Conservation (phyloP, 2,888 invertebrate species). For the Euplagia quadripunctaria region DNA sequence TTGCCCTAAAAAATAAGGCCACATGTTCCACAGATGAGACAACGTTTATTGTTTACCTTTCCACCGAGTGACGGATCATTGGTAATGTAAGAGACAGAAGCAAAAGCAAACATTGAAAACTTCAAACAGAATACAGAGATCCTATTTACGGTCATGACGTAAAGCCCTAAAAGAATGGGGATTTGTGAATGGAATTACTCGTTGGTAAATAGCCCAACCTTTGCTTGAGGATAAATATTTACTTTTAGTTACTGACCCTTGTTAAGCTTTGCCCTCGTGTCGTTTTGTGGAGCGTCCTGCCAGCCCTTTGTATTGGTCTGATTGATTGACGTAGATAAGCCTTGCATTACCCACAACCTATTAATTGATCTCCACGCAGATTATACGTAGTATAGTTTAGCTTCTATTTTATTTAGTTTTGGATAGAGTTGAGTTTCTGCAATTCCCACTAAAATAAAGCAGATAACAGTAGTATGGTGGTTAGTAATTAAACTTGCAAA, state of each 20-base stretch:
- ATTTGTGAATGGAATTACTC: slow-evolving; percentile 46
- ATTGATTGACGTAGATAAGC: slow-evolving; percentile 41
- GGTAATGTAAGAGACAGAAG: neutral
- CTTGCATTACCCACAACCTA: slow-evolving; percentile 10
- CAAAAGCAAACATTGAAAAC: neutral
- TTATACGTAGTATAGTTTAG: neutral
- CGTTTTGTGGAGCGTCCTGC: slow-evolving; percentile 23
- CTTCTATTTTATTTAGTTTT: neutral
- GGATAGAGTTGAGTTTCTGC: neutral
- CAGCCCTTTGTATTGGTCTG: slow-evolving; percentile 22
- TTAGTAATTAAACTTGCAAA: neutral
- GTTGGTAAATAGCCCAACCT: slow-evolving; percentile 34
- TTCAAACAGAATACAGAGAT: slow-evolving; percentile 7
- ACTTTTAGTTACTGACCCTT: slow-evolving; percentile 47
- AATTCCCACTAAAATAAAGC: neutral
- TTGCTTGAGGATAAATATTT: slow-evolving; percentile 43
- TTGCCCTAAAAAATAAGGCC: too few species aligned
- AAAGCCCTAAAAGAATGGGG: slow-evolving; percentile 31
- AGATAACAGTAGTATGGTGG: too few species aligned
- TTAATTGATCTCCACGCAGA: slow-evolving; percentile 5
- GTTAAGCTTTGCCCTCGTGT: slow-evolving; percentile 30
- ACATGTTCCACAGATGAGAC: neutral
- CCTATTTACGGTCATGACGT: slow-evolving; percentile 32
- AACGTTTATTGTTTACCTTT: neutral
- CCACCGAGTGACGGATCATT: too few species aligned